A percentile compares a stretch with the other conserved stretches of the same genome.
Evolutionary conservation across 2,888 invertebrate species (phyloP).

Genomic region (Cotesia congregata): DNA sequence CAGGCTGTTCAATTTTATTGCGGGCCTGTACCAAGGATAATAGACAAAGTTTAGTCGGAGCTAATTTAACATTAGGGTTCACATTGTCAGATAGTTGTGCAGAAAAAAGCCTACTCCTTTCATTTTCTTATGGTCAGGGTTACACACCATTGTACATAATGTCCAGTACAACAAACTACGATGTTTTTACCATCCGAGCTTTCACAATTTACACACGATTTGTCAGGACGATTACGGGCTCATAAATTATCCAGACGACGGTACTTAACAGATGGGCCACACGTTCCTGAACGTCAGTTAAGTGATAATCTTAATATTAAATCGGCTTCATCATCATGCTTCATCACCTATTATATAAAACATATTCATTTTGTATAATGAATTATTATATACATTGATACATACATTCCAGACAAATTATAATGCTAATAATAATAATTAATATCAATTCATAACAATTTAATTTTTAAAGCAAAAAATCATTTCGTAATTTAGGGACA

Average conservation of each 20-base stretch:
- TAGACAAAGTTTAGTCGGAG: slow-evolving; percentile 17
- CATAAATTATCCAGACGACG: slow-evolving; percentile 61
- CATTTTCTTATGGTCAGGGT: slow-evolving; percentile 42
- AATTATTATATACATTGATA: too few relatives aligned
- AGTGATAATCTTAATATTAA: slow-evolving; percentile 22
- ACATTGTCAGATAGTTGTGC: background rate
- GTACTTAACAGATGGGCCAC: slow-evolving; percentile 48
- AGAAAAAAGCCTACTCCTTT: slow-evolving; percentile 43
- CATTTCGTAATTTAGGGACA: too few relatives aligned
- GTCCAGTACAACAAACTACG: slow-evolving; percentile 42
- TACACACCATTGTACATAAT: slow-evolving; percentile 11
- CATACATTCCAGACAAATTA: too few relatives aligned
- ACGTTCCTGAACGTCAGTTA: slow-evolving; percentile 30
- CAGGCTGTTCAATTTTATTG: slow-evolving; percentile 66
- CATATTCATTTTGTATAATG: background rate
- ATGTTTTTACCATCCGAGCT: slow-evolving; percentile 61
- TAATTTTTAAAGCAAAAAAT: too few relatives aligned
- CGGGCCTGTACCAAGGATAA: slow-evolving; percentile 50
- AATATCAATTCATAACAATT: too few relatives aligned
- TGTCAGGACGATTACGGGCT: slow-evolving; percentile 64
- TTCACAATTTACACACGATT: slow-evolving; percentile 66
- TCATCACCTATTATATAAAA: background rate
- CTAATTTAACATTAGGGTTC: background rate
- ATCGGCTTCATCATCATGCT: slow-evolving; percentile 8
- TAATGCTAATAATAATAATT: too few relatives aligned